These are phyloP conservation scores for Limulus polyphemus DNA, from an alignment of 2,888 invertebrate species.

Conservation along the genomic window DNA sequence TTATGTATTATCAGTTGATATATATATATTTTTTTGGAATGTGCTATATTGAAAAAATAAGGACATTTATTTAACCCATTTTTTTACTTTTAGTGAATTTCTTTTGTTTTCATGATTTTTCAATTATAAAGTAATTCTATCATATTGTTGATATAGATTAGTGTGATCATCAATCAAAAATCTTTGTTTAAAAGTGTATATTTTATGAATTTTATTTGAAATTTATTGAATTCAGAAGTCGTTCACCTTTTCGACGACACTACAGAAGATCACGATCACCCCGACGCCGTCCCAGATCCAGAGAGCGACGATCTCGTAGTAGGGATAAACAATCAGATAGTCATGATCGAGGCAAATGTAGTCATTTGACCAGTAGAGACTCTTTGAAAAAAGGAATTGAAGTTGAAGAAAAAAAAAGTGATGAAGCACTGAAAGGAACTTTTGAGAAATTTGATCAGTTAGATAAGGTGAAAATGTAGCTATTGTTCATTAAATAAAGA, in stretches of 20 bases:
- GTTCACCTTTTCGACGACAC: conserved; percentile 7
- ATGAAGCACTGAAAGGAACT: conserved; percentile 27
- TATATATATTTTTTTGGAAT: no score
- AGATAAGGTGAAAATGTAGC: conserved; percentile 48
- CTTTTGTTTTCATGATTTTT: no score
- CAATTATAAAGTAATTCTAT: no score
- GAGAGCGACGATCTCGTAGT: conserved; percentile 23
- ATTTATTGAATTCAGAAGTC: conserved; percentile 4
- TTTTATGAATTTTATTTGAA: no score
- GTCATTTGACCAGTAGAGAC: conserved; percentile 13
- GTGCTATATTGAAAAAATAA: no score
- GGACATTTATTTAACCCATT: no score
- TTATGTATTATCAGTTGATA: no score
- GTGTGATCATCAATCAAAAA: no score
- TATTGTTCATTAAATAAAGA: no score
- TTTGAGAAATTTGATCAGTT: conserved; percentile 52
- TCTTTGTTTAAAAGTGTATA: no score
- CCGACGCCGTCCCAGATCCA: conserved; percentile 12
- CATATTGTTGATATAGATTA: no score
- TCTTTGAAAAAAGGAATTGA: conserved; percentile 28
- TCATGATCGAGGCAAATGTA: conserved; percentile 8
- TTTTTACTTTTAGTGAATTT: no score
- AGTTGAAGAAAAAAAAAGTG: conserved; percentile 27
- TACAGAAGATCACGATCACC: conserved; percentile 12
- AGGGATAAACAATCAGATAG: conserved; percentile 27